Evolutionary conservation across 2,113 vertebrate species (phyloP).

Genomic region (Calypte anna): DNA sequence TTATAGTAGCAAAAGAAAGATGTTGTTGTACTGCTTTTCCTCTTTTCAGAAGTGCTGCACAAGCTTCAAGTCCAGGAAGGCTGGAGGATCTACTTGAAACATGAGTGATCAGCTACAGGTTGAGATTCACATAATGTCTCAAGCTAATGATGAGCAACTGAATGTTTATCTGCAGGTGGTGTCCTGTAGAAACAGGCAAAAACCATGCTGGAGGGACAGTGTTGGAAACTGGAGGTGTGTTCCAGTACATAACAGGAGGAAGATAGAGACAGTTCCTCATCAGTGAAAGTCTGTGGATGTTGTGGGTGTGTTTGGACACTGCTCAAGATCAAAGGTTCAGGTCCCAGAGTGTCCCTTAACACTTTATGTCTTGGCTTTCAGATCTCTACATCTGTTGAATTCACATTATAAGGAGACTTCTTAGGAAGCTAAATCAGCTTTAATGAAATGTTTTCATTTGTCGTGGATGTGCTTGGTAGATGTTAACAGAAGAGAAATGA

Average conservation of each 20-base stretch:
- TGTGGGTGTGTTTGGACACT: neutral
- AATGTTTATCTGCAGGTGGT: neutral
- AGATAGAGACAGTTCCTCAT: neutral
- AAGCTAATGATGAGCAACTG: neutral
- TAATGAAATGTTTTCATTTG: neutral
- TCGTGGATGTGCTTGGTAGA: neutral
- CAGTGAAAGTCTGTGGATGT: accelerated
- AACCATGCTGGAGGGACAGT: neutral
- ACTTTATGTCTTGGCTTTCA: neutral
- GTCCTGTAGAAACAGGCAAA: neutral
- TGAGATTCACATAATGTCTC: neutral
- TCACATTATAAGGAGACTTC: neutral
- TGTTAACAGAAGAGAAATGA: neutral
- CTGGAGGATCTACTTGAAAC: neutral
- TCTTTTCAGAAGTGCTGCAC: neutral
- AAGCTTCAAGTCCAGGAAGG: neutral
- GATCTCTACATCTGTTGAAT: neutral
- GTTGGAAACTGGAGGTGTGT: neutral
- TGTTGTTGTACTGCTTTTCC: accelerated
- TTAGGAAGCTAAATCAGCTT: neutral
- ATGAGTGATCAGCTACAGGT: neutral
- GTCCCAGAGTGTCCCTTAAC: neutral
- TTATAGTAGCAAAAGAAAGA: neutral
- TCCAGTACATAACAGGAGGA: neutral
- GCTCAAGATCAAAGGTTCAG: neutral